phyloP scores from a whole-genome alignment of 2,113 vertebrate species.

The Pseudois nayaur region DNA sequence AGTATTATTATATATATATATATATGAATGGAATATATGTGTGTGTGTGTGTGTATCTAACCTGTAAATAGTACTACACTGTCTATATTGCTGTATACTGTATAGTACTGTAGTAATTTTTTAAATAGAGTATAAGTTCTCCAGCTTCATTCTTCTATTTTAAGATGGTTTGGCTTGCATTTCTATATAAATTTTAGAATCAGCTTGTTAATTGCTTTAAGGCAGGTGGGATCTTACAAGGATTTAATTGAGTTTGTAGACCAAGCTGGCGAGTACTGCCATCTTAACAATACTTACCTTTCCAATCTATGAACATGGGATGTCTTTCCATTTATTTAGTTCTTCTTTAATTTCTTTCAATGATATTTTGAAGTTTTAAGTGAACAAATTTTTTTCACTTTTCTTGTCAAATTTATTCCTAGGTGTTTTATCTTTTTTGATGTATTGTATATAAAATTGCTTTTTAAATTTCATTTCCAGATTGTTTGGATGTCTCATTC shows the following conservation, averaged over 20 bases:
- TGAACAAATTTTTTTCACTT: not conserved
- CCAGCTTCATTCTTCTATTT: not conserved
- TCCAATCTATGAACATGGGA: not conserved
- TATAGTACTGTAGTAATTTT: too few relatives aligned
- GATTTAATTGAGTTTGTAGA: not conserved
- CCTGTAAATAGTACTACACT: too few relatives aligned
- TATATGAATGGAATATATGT: too few relatives aligned
- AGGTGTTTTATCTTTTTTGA: not conserved
- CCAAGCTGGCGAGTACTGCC: not conserved
- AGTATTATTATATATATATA: not conserved
- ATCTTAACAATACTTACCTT: not conserved
- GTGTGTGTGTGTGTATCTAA: too few relatives aligned
- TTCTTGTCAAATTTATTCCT: not conserved
- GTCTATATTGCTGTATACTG: too few relatives aligned
- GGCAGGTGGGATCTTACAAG: not conserved
- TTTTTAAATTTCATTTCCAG: not conserved
- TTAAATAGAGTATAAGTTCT: not conserved
- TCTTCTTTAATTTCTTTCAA: not conserved
- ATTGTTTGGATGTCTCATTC: not conserved
- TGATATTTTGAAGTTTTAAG: not conserved
- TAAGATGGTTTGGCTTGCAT: not conserved
- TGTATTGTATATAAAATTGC: not conserved
- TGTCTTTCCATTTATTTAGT: not conserved
- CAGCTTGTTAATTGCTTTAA: not conserved
- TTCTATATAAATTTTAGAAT: not conserved